Evolutionary conservation across 2,113 vertebrate species (phyloP), one percentile per base, ranked within the genome.

Genomic region (Hypomesus transpacificus): DNA sequence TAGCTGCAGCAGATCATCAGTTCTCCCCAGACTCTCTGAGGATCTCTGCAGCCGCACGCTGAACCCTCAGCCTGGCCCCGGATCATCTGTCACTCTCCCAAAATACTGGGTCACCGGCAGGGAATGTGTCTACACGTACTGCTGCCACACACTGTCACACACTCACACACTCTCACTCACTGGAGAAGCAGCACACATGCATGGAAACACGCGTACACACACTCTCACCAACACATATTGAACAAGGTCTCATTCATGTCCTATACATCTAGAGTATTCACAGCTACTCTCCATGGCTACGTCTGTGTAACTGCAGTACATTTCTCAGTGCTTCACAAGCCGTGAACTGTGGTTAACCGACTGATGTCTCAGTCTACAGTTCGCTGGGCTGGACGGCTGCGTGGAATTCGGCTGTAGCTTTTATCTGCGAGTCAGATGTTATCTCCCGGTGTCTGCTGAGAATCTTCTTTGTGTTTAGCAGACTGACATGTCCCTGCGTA

Each of bases 61-160:
- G 31, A 34, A 6, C 31, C 31, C 31, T 14, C 20, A 28, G 34
- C 64, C 68, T 52, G 56, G 58, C 20, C 9, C 17, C 50, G 74
- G 76, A 68, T 82, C 66, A 39, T 79, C 72, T 80, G 59, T 74
- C 70, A 65, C 34, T 74, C 51, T 28, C 60, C 63, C 65, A 57
- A 67, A 78, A 65, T 76, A 63, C 52, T 51, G 53, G 73, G 68
- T 75, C 83, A 80, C 11, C 69, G 46, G 60, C 62, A 63, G 78
- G 77, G 77, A 72, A 82, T 82, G 71, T 79, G 71, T 79, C 68
- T 75, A 63, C 68, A 21, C 54, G 9, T 20, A 31, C 8, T 77
- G 73, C 63, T 56, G 78, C 57, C 21, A 9, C 34, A 24, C 69
- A 68, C 60, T 46, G n/a, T 24, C 31, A 22, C 46, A 60, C 24